These are phyloP conservation scores for Bergia sp. DNA, from an alignment of 92 coral and sea anemone species.

Conservation along the genomic window DNA sequence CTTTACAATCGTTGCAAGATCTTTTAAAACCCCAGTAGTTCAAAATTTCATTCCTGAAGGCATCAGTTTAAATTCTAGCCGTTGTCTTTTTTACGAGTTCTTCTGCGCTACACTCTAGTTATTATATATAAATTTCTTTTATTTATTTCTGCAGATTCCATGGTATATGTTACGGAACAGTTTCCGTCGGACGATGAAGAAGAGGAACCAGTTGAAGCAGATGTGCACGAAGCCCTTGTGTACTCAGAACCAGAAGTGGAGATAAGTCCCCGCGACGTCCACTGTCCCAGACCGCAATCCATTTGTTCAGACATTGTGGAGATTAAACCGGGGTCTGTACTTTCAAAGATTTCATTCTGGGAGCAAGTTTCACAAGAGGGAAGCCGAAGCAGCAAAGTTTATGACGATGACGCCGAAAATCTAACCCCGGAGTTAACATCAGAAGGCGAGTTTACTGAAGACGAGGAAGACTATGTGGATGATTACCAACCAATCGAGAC, in stretches of 20 bases:
- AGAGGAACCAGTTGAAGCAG: slow-evolving; percentile 53
- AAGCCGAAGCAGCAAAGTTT: slow-evolving; percentile 51
- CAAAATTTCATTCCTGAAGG: too few relatives aligned
- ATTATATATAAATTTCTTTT: not conserved
- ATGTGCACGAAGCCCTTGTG: slow-evolving; percentile 36
- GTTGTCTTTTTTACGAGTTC: not conserved
- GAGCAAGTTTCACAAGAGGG: slow-evolving; percentile 59
- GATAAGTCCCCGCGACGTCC: slow-evolving; percentile 17
- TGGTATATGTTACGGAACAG: slow-evolving; percentile 52
- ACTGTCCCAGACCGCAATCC: slow-evolving; percentile 42
- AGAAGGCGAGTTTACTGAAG: slow-evolving; percentile 34
- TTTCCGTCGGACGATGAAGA: slow-evolving; percentile 25
- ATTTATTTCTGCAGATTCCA: slow-evolving; percentile 3
- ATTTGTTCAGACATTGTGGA: slow-evolving; percentile 39
- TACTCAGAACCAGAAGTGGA: slow-evolving; percentile 58
- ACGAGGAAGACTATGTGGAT: slow-evolving; percentile 59
- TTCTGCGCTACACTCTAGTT: not conserved
- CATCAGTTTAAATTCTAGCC: too few relatives aligned
- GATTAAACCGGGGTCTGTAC: slow-evolving; percentile 40
- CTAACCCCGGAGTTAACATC: slow-evolving; percentile 13
- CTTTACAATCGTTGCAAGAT: too few relatives aligned
- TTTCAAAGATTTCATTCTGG: slow-evolving; percentile 48
- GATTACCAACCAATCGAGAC: slow-evolving; percentile 63
- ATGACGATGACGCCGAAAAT: slow-evolving; percentile 28
- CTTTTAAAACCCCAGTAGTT: too few relatives aligned